Percentiles rank a stretch among this genome's conserved stretches.
Evolutionary conservation across 2,113 vertebrate genomes (phyloP).

Genomic region (Neopipo cinnamomea): DNA sequence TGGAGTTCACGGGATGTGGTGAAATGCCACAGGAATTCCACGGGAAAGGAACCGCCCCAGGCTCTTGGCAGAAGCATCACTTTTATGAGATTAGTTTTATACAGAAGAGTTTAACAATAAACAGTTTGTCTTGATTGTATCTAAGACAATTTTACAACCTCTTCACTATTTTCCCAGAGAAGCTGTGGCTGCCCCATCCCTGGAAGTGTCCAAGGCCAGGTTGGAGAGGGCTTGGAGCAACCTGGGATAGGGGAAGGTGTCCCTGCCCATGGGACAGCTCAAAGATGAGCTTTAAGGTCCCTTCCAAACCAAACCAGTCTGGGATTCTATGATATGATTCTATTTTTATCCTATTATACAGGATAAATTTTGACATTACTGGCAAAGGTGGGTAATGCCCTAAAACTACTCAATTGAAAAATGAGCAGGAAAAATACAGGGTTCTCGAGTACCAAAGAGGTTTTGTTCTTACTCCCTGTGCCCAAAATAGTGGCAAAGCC

Average conservation of each 20-base stretch:
- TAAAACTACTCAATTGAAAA: neutral
- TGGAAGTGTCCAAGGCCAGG: neutral
- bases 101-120: neutral
- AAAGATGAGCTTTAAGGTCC: neutral
- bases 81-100: neutral
- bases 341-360: neutral
- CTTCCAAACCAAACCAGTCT: neutral
- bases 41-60: accelerated
- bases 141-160: neutral
- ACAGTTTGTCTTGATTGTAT: neutral
- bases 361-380: neutral
- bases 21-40: neutral
- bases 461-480: neutral
- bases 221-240: accelerated
- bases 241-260: neutral
- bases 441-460: neutral
- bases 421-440: neutral
- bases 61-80: neutral
- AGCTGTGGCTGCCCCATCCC: neutral
- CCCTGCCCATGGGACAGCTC: neutral
- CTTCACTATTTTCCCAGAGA: neutral
- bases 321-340: neutral
- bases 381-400: neutral
- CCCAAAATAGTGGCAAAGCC: neutral
- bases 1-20: neutral